Evolutionary conservation across 2,797 vertebrate genomes (phyloP), one percentile per base, ranked within the genome.

Genomic region (Hippopotamyrus pictus): DNA sequence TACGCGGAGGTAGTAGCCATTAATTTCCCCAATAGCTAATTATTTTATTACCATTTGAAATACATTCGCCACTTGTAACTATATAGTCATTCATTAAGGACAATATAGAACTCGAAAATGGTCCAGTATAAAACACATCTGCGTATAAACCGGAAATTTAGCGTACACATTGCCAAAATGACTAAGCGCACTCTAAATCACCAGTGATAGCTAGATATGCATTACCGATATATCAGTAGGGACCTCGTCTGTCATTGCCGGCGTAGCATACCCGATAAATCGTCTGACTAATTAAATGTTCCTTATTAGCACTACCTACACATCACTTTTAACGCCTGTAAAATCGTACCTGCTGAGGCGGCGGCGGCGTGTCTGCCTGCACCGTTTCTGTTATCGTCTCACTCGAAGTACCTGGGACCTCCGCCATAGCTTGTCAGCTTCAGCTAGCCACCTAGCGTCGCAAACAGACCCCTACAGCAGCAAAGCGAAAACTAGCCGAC

Each of bases 331-430:
- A 83, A 29, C 6, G 73, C 17, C 17, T 46, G 73, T 17, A 46
- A 44, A 5, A 19, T 44, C 73, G 1, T 93, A 96, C 96, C 96
- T 96, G 96, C 90, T 96, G 96, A 87, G 95, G 96, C 82, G 95
- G 96, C 12, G 96, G 96, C 91, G 95, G 95, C 0, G 96, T 96
- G 90, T 91, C 94, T 0, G 93, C 93, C 92, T 94, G 91, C 48
- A 97, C 94, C 0, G 96, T 96, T 95, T 97, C 96, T 89, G 96
- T 97, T 91, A 97, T 96, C 89, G 96, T 96, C 91, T 97, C 96
- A 91, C 96, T 96, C 22, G 96, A 96, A 90, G 95, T 96, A 91
- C 96, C 94, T 69, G 94, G 94, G 92, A 94, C 94, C 95, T 96
- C 96, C 93, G 96, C 95, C 96, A 97, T 97, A 90, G 93, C 93